A percentile compares a stretch with the other conserved stretches of the same genome.
Evolutionary conservation across 2,888 invertebrate species (phyloP).

Genomic region (Alitta virens): DNA sequence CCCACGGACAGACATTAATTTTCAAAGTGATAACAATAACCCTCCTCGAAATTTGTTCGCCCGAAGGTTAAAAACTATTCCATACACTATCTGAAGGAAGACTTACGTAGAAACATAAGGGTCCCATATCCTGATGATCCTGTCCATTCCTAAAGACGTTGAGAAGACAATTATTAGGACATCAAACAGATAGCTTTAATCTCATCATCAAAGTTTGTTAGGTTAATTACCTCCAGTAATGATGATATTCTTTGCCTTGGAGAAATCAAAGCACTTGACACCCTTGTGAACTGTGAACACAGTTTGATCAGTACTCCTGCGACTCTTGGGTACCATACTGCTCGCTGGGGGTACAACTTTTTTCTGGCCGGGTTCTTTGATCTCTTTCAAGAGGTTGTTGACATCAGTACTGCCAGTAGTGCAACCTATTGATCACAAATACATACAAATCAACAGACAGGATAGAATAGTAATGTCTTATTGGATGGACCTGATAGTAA

Average conservation of each 20-base stretch:
- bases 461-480: too few species aligned
- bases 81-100: too few species aligned
- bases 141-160: conserved; percentile 51
- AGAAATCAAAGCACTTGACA: conserved; percentile 57
- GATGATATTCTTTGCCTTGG: conserved; percentile 54
- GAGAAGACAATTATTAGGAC: too few species aligned
- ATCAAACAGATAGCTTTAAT: too few species aligned
- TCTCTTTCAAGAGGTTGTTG: conserved; percentile 49
- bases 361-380: conserved; percentile 38
- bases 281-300: conserved; percentile 57
- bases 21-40: too few species aligned
- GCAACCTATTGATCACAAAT: conserved; percentile 49
- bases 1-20: too few species aligned
- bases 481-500: too few species aligned
- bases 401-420: conserved; percentile 54
- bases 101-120: conserved; percentile 52
- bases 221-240: conserved; percentile 57
- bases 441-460: background rate
- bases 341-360: conserved; percentile 30
- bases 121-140: conserved; percentile 57
- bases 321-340: conserved; percentile 38
- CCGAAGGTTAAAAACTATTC: too few species aligned
- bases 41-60: too few species aligned
- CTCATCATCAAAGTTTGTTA: too few species aligned
- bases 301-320: conserved; percentile 51